Conservation (phyloP, 2,113 vertebrate species). For the Actenoides hombroni region DNA sequence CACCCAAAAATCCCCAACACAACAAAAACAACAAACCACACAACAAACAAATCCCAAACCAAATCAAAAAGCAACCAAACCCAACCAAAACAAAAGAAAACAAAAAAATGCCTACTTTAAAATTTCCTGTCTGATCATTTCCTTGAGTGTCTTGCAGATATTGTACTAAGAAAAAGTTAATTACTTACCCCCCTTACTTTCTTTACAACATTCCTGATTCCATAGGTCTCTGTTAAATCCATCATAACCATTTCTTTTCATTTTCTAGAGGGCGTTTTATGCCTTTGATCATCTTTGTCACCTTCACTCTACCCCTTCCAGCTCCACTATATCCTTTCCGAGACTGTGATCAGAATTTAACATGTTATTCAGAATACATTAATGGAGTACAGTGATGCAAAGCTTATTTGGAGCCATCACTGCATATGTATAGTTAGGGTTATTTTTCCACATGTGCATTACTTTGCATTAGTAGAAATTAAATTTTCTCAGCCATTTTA, state of each 20-base stretch:
- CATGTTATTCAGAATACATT: not conserved
- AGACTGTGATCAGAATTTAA: not conserved
- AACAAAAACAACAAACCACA: not conserved
- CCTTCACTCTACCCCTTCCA: not conserved
- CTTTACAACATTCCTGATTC: not conserved
- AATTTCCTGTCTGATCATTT: not conserved
- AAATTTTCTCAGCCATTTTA: not conserved
- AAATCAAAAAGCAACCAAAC: fast-evolving
- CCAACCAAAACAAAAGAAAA: not conserved
- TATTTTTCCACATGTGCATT: not conserved
- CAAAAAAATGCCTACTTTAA: not conserved
- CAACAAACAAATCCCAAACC: not conserved
- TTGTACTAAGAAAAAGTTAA: not conserved
- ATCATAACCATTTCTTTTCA: not conserved
- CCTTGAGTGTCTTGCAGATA: not conserved
- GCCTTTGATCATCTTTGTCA: not conserved
- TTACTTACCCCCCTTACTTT: not conserved
- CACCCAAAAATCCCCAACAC: not conserved
- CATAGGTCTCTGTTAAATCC: not conserved
- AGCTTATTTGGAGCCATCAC: not conserved
- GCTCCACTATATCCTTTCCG: not conserved
- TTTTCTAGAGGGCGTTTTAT: not conserved
- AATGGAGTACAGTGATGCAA: not conserved
- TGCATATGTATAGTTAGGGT: not conserved
- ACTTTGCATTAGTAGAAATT: not conserved